phyloP scores from a whole-genome alignment of 2,797 vertebrate species.

The Cyprinella venusta region DNA sequence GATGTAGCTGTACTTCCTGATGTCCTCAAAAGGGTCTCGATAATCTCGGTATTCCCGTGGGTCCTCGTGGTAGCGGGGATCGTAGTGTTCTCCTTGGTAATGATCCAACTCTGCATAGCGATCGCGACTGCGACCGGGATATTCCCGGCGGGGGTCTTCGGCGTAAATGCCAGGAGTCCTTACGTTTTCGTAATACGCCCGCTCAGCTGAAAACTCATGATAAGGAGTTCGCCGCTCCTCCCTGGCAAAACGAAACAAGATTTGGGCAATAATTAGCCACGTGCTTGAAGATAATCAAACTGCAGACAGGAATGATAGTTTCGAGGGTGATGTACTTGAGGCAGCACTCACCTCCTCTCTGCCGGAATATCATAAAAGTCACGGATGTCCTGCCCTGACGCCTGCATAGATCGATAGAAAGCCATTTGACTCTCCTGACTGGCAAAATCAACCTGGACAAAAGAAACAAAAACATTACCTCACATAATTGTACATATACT shows the following conservation, averaged over 20 bases:
- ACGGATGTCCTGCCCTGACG: conserved; percentile 96
- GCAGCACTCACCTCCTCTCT: conserved; percentile 85
- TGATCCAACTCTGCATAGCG: conserved; percentile 95
- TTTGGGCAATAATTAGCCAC: background rate
- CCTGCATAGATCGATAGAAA: conserved; percentile 98
- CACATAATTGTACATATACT: background rate
- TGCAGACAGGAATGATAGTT: background rate
- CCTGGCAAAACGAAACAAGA: conserved; percentile 71
- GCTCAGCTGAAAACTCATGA: conserved; percentile 90
- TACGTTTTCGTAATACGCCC: conserved; percentile 93
- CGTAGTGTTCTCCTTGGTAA: conserved; percentile 95
- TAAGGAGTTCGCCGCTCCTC: conserved; percentile 94
- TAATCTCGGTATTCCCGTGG: conserved; percentile 94
- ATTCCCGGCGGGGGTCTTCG: conserved; percentile 93
- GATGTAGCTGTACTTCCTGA: conserved; percentile 95
- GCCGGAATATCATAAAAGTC: conserved; percentile 96
- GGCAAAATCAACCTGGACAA: conserved; percentile 95
- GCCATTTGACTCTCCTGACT: conserved; percentile 98
- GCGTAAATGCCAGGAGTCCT: conserved; percentile 89
- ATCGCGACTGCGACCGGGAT: conserved; percentile 90
- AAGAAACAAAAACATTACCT: background rate
- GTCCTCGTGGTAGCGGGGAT: conserved; percentile 95
- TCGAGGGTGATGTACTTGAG: background rate
- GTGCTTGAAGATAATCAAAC: background rate
- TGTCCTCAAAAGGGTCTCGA: conserved; percentile 95